Conservation (phyloP, 2,797 vertebrate genomes). For the Clarias laeviceps region DNA sequence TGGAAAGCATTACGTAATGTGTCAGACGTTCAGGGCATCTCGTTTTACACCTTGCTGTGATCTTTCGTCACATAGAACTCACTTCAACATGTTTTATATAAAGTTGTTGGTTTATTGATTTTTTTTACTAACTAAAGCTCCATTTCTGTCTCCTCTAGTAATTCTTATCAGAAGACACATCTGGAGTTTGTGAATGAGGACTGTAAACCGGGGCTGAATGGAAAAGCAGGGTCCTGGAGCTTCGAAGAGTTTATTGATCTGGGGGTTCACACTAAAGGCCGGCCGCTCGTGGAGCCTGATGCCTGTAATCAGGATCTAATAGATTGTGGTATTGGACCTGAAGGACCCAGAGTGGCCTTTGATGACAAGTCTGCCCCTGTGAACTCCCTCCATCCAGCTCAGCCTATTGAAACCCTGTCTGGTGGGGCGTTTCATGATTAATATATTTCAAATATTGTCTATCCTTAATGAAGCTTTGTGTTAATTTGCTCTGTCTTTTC, state of each 20-base stretch:
- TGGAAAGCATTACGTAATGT: background rate
- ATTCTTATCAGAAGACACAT: conserved; percentile 69
- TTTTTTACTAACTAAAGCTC: background rate
- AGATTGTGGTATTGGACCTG: conserved; percentile 71
- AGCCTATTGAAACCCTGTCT: conserved; percentile 82
- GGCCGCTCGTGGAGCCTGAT: conserved; percentile 70
- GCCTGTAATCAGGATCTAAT: conserved; percentile 76
- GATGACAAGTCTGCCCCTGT: conserved; percentile 79
- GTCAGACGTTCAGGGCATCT: background rate
- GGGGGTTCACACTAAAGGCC: conserved; percentile 75
- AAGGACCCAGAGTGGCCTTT: conserved; percentile 75
- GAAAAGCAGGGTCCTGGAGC: conserved; percentile 80
- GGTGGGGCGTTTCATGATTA: conserved; percentile 67
- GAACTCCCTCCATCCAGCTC: conserved; percentile 77
- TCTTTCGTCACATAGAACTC: background rate
- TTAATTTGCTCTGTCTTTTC: background rate
- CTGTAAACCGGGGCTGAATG: conserved; percentile 73
- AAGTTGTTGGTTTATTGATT: background rate
- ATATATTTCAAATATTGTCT: background rate
- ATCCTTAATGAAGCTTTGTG: background rate
- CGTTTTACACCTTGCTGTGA: background rate
- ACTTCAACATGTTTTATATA: background rate
- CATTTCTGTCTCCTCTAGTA: conserved; percentile 65
- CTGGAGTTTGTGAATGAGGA: conserved; percentile 76
- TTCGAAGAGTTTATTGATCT: conserved; percentile 82